Evolutionary conservation across 2,113 vertebrate species (phyloP).

Genomic region (Urocitellus parryii): DNA sequence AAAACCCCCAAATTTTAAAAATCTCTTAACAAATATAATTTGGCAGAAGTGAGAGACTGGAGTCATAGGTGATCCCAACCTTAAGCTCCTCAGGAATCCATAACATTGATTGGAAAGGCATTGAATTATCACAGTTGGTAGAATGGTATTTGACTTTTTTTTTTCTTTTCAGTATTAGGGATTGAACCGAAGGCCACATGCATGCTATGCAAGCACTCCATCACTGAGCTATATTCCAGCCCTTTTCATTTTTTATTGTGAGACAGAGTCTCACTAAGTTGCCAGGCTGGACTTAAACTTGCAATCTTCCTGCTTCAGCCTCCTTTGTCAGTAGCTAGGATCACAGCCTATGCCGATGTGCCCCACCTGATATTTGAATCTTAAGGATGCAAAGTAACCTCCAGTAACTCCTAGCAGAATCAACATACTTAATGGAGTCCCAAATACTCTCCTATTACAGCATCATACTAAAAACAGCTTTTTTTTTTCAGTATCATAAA

Average conservation of each 20-base stretch:
- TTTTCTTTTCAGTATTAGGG: not conserved
- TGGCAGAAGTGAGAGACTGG: not conserved
- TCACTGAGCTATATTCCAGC: not conserved
- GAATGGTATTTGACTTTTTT: not conserved
- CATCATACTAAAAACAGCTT: not conserved
- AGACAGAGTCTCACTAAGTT: not conserved
- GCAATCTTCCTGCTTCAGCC: not conserved
- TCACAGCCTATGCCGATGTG: not conserved
- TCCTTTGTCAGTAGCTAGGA: not conserved
- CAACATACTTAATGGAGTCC: not conserved
- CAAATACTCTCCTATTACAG: not conserved
- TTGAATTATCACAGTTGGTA: not conserved
- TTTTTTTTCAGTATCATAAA: not conserved
- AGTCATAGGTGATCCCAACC: not conserved
- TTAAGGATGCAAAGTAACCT: not conserved
- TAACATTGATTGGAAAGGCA: not conserved
- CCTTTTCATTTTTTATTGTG: not conserved
- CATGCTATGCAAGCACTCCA: not conserved
- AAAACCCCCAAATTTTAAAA: too few relatives aligned
- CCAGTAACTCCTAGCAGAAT: not conserved
- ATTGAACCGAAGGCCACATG: not conserved
- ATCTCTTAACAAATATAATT: not conserved
- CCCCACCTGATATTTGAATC: not conserved
- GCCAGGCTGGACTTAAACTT: not conserved
- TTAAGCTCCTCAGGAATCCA: not conserved